Base-by-base conservation (phyloP, 2,888 invertebrate species). In the Pseudanteris insignis region DNA sequence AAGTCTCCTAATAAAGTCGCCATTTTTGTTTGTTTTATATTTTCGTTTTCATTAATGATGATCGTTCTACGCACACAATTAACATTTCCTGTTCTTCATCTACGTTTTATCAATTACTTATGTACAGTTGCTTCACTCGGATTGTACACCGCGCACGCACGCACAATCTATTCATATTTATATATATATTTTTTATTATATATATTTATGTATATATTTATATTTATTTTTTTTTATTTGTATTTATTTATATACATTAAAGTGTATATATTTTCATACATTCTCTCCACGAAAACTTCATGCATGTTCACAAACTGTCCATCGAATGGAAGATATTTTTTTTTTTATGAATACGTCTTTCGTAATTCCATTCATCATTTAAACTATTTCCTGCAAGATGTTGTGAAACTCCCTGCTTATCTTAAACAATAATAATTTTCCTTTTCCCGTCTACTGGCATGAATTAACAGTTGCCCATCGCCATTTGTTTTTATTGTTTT, bases 391-490 rank as follows among this genome's bases (percentile, higher is more conserved):
- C 67, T 70, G 71, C 72, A 71, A 69, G 68, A 72, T 70, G 74
- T 71, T 59, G 71, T 76, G 74, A 78, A 78, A 78, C 77, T 76
- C 77, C 66, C 74, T 66, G 63, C 54, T 72, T 75, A 74, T 66
- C 69, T 73, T 67, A 73, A 76, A 76, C 72, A 73, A 76, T 72
- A 48, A 38, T 29, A 43, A 29, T 15, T 36, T n/a, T n/a, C n/a
- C n/a, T n/a, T n/a, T n/a, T 40, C 59, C 71, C 64, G 63, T 71
- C 74, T 76, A 76, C 74, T 73, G 74, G 74, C 74, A 76, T 73
- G 76, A 78, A 76, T 76, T 71, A 78, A 77, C 76, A 73, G 68
- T 74, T 58, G 30, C 24, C 37, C 53, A 40, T 38, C 18, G 18
- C 3, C 18, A 18, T 18, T 18, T n/a, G n/a, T n/a, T n/a, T n/a